Evolutionary conservation across 37 sponge, comb jelly and placozoan species (phyloP).

Genomic region (Dysidea cf. avara): DNA sequence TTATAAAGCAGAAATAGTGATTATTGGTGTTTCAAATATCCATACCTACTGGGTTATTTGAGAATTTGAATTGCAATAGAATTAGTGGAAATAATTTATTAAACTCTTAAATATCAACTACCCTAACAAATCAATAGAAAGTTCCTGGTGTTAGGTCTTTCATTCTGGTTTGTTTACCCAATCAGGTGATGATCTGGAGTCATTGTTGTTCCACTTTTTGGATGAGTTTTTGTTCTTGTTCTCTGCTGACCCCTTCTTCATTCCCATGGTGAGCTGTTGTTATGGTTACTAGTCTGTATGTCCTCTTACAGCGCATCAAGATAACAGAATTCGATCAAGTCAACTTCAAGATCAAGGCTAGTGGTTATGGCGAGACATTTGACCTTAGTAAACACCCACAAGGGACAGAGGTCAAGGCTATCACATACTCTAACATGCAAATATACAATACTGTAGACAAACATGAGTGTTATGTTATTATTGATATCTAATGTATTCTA

Average conservation of each 20-base stretch:
- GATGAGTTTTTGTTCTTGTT: slow-evolving; percentile 95
- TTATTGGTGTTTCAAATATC: no score
- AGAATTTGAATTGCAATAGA: no score
- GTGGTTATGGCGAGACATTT: slow-evolving; percentile 96
- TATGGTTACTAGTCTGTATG: background rate
- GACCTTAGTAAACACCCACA: slow-evolving; percentile 92
- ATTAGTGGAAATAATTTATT: no score
- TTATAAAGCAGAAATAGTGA: no score
- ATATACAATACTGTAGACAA: slow-evolving; percentile 56
- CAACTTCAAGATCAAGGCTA: slow-evolving; percentile 80
- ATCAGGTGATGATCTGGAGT: slow-evolving; percentile 82
- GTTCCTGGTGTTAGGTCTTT: background rate
- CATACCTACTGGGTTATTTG: no score
- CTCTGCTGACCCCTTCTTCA: slow-evolving; percentile 95
- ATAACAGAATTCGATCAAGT: slow-evolving; percentile 87
- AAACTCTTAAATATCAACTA: no score
- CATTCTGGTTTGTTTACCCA: background rate
- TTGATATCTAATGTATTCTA: slow-evolving; percentile 93
- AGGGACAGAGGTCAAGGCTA: slow-evolving; percentile 99
- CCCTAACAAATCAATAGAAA: background rate
- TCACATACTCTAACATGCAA: slow-evolving; percentile 99
- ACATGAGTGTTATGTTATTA: slow-evolving; percentile 91
- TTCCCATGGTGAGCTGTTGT: slow-evolving; percentile 59
- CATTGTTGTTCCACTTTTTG: slow-evolving; percentile 92
- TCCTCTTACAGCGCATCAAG: slow-evolving; percentile 51